Evolutionary conservation across 1,140 invertebrate genomes (phyloP), one percentile per base, ranked within the genome.

Genomic region (Acromyrmex echinatior): DNA sequence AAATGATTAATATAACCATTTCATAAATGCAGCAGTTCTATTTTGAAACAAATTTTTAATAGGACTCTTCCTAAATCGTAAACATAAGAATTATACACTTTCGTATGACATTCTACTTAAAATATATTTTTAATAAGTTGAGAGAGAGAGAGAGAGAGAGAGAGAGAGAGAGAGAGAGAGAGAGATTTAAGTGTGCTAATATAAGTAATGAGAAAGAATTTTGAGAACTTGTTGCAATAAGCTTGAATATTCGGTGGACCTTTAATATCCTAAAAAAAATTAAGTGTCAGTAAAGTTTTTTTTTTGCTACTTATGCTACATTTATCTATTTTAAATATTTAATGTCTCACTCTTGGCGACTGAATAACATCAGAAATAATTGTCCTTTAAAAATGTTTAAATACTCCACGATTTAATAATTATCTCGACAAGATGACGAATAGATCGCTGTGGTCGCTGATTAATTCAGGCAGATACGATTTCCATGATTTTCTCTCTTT

Each of bases 341-440:
- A 63, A 63, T 39, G 10, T 4, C 18, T 71, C 14, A 66, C 49
- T 31, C 14, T 85, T 28, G 45, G 16, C 28, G 60, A 77, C 45
- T 77, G 35, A 10, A 63, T 65, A 18, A 3, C 21, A 14, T 21
- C n/a, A 49, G 45, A 45, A 49, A 56, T 78, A 85, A 78, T 78
- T 65, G 45, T 28, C 51, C 31, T 77, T 85, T 35, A 78, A 85
- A 85, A 85, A 65, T 77, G 14, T 78, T 85, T 51, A 65, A 85
- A 35, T n/a, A n/a, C 21, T 9, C 2, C 31, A 31, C 49, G 51
- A n/a, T 25, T 21, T 45, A 49, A 77, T 77, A 65, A 85, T 85
- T 76, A 85, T 31, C 25, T 10, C 49, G 73, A 56, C 74, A 85
- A 78, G 28, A 77, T 31, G 71, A 56, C 60, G 60, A 65, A 85